Base-by-base conservation (phyloP, 2,888 invertebrate species). In the Herminia tarsipennalis region DNA sequence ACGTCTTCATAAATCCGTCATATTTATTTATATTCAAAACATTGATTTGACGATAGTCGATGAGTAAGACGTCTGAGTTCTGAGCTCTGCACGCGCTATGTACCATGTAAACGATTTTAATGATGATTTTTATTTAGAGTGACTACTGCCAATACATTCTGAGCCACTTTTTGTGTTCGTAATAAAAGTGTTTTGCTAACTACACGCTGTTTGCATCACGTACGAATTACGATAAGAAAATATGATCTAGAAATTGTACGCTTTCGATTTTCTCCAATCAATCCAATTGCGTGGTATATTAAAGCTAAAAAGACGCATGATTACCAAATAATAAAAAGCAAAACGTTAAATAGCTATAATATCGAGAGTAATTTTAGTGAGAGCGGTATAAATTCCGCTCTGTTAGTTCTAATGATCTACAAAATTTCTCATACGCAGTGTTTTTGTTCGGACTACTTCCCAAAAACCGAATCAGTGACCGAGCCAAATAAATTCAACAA, bases 401-500 rank as follows among this genome's bases (percentile, higher is more conserved):
- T 43, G 42, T 59, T 41, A 36, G 34, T 41, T 27, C 17, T 28
- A 33, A 33, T 54, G 42, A 41, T 46, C 24, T 44, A 43, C 21
- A 22, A 34, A 38, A 27, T 33, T 34, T 29, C 13, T 34, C 24
- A 20, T 35, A 14, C 18, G n/a, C 17, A 20, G 8, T 44, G 36
- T 43, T 27, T 30, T 46, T 41, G 14, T 44, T 44, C 29, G 29
- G 35, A 46, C 46, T 44, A 42, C 38, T 32, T 29, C 36, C 39
- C 25, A 48, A 58, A 48, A 46, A 41, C n/a, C 27, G 13, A 38
- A 12, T 18, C 13, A 9, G 25, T 24, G 34, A 52, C 44, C 41
- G 49, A 41, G 30, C 40, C 39, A 56, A 53, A 52, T 56, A 43
- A 59, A 42, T n/a, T 40, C 32, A 30, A 43, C 18, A 25, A 52